These are phyloP conservation scores for Taeniopygia guttata DNA, from an alignment of 2,797 vertebrate species.

Conservation along the genomic window DNA sequence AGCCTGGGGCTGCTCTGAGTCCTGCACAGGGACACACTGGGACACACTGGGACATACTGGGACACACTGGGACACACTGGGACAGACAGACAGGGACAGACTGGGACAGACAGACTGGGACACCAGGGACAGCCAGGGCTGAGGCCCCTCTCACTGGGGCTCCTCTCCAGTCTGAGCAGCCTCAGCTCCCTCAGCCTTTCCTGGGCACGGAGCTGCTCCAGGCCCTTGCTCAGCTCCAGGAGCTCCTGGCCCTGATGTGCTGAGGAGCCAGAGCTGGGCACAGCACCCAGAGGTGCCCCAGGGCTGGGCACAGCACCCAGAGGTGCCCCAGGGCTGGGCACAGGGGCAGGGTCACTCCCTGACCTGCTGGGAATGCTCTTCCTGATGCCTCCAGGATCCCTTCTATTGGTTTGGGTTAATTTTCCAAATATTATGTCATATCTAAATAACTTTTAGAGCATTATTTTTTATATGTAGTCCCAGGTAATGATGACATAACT, in stretches of 20 bases:
- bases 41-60: no score
- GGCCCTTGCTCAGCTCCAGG: not conserved
- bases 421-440: not conserved
- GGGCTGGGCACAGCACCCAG: not conserved
- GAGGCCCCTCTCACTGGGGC: not conserved
- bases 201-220: not conserved
- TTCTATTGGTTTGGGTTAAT: not conserved
- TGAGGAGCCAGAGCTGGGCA: not conserved
- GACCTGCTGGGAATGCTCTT: not conserved
- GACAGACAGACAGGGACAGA: no score
- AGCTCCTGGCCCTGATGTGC: not conserved
- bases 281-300: not conserved
- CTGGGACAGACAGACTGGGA: no score
- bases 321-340: no score
- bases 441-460: not conserved
- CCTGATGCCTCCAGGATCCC: not conserved
- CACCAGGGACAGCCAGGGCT: not conserved
- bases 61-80: no score
- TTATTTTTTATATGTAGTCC: not conserved
- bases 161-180: not conserved
- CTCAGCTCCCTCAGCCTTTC: not conserved
- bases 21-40: no score
- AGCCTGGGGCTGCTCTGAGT: not conserved
- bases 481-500: not conserved
- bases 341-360: not conserved